Conservation (phyloP, 2,888 invertebrate species). For the Masnerella sp. region DNA sequence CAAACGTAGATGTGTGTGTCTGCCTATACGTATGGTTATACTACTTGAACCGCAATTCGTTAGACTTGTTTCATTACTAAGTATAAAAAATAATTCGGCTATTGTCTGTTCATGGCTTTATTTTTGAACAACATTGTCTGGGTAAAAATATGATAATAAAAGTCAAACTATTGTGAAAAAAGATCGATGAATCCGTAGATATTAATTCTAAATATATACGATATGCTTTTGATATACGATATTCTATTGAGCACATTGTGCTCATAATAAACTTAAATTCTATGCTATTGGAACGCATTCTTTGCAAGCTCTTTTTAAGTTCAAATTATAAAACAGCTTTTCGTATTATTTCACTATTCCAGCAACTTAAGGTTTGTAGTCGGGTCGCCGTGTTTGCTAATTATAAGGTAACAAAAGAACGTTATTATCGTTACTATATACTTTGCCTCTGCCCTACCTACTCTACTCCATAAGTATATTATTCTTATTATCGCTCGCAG, state of each 20-base stretch:
- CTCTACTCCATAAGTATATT: constrained; percentile 41
- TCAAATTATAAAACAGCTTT: constrained; percentile 35
- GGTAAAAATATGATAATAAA: constrained; percentile 9
- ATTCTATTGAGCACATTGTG: constrained; percentile 16
- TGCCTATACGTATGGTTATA: background rate
- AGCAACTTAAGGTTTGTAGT: constrained; percentile 23
- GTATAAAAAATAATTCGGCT: too few relatives aligned
- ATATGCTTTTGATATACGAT: constrained; percentile 17
- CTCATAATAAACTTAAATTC: constrained; percentile 29
- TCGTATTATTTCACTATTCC: constrained; percentile 45
- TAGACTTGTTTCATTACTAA: too few relatives aligned
- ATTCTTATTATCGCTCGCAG: constrained; percentile 60
- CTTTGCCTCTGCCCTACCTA: constrained; percentile 33
- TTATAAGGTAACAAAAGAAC: constrained; percentile 62
- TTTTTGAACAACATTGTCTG: background rate
- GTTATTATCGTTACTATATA: constrained; percentile 54
- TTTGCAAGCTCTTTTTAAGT: constrained; percentile 15
- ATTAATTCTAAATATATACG: constrained; percentile 15
- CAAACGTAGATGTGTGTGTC: too few relatives aligned
- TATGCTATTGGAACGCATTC: constrained; percentile 18
- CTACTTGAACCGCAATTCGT: background rate
- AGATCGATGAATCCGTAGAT: constrained; percentile 4
- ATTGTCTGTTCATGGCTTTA: too few relatives aligned
- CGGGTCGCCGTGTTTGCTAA: constrained; percentile 56
- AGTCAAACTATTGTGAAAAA: background rate